Base-by-base conservation (phyloP, 2,797 vertebrate genomes). In the Channa striata region DNA sequence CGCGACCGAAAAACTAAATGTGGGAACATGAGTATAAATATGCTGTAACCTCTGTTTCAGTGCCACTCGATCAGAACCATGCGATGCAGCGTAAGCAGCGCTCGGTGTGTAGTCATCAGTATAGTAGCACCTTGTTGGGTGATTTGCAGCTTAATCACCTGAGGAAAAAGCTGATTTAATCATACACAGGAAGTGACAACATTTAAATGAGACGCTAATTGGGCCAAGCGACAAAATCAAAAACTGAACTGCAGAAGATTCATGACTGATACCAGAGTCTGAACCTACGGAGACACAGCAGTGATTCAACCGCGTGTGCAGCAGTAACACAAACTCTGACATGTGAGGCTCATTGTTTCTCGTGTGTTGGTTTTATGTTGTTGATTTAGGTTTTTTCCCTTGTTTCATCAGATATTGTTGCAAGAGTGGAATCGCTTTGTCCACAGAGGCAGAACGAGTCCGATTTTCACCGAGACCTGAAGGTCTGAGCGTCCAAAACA, bases 51-150 rank as follows among this genome's bases (percentile, higher is more conserved):
- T 68, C 48, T 78, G 81, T 65, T 80, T 71, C 47, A 50, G 42
- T 54, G 68, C 50, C 16, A 50, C 23, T 42, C 43, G 8, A 23
- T 65, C 30, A 49, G 3, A 75, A 46, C 72, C 68, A 47, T 40
- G 53, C 52, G 21, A 19, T 30, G 12, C 67, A 72, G 44, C n/a
- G 33, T 2, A 11, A 46, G 16, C 39, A 59, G 67, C 3, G 66
- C n/a, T 59, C 8, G 14, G 49, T 54, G 54, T 72, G 57, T 57
- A 67, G 68, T 74, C 33, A 13, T 20, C 7, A 13, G 42, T 53
- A 50, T 4, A 67, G 66, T 82, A 89, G 88, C 87, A 91, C 90
- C 82, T 58, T 78, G 51, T 70, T 17, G 49, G 25, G 21, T 21
- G 53, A 64, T 23, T 73, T 53, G 21, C 69, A 77, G 77, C 58